These are phyloP conservation scores for Clarias gariepinus DNA, from an alignment of 2,113 vertebrate genomes.

Conservation along the genomic window DNA sequence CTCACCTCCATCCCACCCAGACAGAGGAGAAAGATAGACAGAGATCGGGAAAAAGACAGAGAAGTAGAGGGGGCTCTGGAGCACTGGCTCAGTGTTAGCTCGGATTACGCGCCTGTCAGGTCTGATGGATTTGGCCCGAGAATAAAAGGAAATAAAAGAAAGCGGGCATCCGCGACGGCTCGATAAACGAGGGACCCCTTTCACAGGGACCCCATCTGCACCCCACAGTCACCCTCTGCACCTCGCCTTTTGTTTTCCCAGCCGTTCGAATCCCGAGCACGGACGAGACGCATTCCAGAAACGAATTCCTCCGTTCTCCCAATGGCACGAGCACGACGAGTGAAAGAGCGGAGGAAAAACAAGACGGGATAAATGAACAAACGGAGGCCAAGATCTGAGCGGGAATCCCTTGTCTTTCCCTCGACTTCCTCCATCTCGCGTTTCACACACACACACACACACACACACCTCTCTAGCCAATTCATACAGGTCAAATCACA, in stretches of 20 bases:
- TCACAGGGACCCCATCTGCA: not conserved
- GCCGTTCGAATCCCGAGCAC: conserved; percentile 64
- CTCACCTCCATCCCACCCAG: conserved; percentile 82
- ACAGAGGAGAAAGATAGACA: not conserved
- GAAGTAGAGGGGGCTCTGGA: conserved; percentile 51
- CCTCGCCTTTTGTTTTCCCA: conserved; percentile 54
- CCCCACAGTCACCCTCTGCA: conserved; percentile 59
- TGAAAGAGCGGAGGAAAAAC: conserved; percentile 13
- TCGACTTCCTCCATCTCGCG: conserved; percentile 22
- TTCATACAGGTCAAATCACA: conserved; percentile 8
- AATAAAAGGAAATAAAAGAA: conserved; percentile 97
- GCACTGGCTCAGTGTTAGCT: conserved; percentile 75
- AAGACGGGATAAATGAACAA: conserved; percentile 15
- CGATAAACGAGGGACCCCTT: conserved; percentile 78
- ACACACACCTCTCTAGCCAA: not conserved
- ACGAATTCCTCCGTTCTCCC: conserved; percentile 56
- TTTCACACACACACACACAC: not conserved
- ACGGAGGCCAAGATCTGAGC: not conserved
- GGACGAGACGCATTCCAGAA: conserved; percentile 50
- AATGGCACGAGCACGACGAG: conserved; percentile 20
- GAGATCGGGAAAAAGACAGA: conserved; percentile 56
- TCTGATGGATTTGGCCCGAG: conserved; percentile 93
- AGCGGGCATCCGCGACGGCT: conserved; percentile 78
- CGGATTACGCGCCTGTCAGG: conserved; percentile 89
- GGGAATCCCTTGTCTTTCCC: conserved; percentile 24